Evolutionary conservation across 2,888 invertebrate genomes (phyloP).

Genomic region (Himalopsyche tibetana): DNA sequence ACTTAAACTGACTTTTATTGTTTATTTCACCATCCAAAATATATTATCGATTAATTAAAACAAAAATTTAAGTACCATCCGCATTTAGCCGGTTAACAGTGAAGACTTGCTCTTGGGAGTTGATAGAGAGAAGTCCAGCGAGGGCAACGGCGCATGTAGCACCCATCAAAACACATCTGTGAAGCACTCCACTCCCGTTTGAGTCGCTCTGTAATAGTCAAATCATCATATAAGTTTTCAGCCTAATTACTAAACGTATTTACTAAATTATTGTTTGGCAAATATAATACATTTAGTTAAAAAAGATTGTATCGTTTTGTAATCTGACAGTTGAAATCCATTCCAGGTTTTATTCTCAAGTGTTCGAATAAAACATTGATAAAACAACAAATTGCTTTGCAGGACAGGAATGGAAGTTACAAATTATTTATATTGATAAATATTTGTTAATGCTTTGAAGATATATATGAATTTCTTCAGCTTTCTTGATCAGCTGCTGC

Average conservation of each 20-base stretch:
- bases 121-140: constrained; percentile 54
- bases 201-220: constrained; percentile 54
- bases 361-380: no score
- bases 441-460: not conserved
- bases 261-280: not conserved
- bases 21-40: not conserved
- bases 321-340: no score
- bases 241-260: no score
- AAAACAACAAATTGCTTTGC: no score
- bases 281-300: no score
- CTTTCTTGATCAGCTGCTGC: not conserved
- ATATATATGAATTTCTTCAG: not conserved
- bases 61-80: constrained; percentile 53
- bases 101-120: constrained; percentile 47
- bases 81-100: constrained; percentile 56
- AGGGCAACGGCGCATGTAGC: constrained; percentile 51
- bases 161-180: constrained; percentile 53
- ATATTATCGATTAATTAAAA: not conserved
- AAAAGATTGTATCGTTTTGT: not conserved
- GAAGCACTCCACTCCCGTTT: constrained; percentile 55
- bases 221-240: not conserved
- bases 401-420: no score
- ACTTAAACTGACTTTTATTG: no score
- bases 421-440: no score
- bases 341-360: no score